Evolutionary conservation across 2,888 invertebrate species (phyloP), one percentile per base, ranked within the genome.

Genomic region (Euzophera pinguis): DNA sequence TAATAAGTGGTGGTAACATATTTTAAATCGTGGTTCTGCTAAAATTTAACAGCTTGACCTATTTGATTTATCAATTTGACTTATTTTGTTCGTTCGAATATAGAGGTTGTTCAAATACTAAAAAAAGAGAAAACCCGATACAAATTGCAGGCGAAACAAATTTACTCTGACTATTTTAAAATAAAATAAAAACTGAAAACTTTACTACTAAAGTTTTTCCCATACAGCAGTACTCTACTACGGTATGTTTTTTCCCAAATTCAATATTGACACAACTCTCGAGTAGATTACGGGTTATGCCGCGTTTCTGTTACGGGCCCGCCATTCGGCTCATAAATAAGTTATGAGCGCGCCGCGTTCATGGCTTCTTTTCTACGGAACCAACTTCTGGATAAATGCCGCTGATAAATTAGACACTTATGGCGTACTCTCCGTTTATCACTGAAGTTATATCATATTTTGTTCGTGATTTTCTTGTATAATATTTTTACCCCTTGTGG

Each of bases 261-360:
- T 50, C 42, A 42, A 50, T 50, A 50, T 42, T 50, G 50, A 42
- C 50, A 22, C 14, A 34, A 12, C 13, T 42, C 50, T 34, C 42
- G 41, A 17, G 17, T 41, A 42, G 50, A 42, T 50, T 50, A 50
- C 39, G 41, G 50, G 41, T 29, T 29, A 41, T 29, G 41, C 14
- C 14, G 10, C 50, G 41, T 50, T 42, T 34, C 35, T 47, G 27
- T 35, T 50, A 17, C 13, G 42, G 50, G 22, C 32, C 8, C 50
- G 42, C 29, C 48, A 22, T n/a, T 48, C 37, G 17, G 12, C 50
- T 50, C 50, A 50, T 50, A 50, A 50, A 42, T 50, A 42, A 42
- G 42, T 50, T 42, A 50, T 50, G 50, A 50, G 32, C 50, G 32
- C 41, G 14, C 16, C 14, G 32, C 32, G 27, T 39, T 42, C 50